phyloP scores from a whole-genome alignment of 1,140 invertebrate species.

The Camponotus pennsylvanicus region DNA sequence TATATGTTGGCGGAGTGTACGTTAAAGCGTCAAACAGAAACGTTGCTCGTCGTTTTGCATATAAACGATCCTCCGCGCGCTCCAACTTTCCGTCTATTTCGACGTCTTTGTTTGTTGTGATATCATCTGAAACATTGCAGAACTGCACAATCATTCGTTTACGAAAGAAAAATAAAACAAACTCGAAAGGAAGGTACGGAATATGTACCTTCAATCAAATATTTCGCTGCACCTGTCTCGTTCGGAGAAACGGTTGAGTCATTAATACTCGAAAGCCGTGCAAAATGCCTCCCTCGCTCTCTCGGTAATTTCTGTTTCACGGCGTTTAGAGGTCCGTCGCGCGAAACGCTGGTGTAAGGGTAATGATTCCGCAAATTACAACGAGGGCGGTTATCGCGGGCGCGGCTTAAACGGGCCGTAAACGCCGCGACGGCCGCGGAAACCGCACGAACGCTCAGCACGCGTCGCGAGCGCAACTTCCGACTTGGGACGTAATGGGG shows the following conservation, averaged over 20 bases:
- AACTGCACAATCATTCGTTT: not conserved
- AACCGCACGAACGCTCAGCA: conserved; percentile 66
- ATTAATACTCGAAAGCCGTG: conserved; percentile 16
- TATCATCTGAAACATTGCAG: not conserved
- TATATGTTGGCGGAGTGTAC: not conserved
- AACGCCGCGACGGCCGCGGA: conserved; percentile 60
- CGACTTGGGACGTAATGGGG: conserved; percentile 25
- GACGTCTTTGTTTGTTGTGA: not conserved
- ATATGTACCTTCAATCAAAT: not conserved
- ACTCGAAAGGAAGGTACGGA: not conserved
- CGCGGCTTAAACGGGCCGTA: conserved; percentile 59
- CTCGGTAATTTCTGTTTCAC: conserved; percentile 32
- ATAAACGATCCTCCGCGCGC: not conserved
- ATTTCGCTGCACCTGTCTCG: not conserved
- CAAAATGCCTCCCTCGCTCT: not conserved
- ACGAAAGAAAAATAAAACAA: not conserved
- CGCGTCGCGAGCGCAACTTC: conserved; percentile 54
- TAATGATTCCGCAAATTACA: conserved; percentile 66
- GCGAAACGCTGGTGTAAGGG: conserved; percentile 39
- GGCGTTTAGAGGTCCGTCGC: conserved; percentile 37
- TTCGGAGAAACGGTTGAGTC: not conserved
- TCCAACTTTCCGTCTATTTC: conserved; percentile 4
- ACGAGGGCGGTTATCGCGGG: conserved; percentile 43
- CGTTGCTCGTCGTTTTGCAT: conserved; percentile 9
- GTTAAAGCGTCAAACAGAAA: conserved; percentile 37